phyloP scores from a whole-genome alignment of 1,140 invertebrate genomes.

The Tribolium castaneum region DNA sequence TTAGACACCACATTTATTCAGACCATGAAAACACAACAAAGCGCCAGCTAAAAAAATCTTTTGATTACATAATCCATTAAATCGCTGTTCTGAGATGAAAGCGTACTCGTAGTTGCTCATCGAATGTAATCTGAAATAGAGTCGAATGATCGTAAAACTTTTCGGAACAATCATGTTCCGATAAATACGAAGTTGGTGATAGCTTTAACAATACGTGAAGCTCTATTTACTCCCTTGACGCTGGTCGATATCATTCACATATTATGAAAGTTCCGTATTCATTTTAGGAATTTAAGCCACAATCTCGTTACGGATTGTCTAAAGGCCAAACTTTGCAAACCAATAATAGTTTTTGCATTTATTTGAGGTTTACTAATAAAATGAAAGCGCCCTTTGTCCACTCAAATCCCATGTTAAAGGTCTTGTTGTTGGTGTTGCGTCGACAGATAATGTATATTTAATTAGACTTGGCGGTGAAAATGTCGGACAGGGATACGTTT shows the following conservation, averaged over 20 bases:
- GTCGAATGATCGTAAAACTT: neutral
- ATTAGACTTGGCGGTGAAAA: conserved; percentile 25
- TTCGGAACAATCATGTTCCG: neutral
- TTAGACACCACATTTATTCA: neutral
- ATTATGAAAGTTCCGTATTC: conserved; percentile 11
- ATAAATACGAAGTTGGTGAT: neutral
- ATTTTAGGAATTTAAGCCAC: conserved; percentile 11
- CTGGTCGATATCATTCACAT: conserved; percentile 16
- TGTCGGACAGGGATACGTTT: conserved; percentile 30
- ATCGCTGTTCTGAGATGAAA: no score
- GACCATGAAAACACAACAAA: no score
- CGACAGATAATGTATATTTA: conserved; percentile 33
- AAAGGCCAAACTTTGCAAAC: conserved; percentile 6
- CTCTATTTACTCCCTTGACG: neutral
- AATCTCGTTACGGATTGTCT: neutral
- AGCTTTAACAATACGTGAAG: neutral
- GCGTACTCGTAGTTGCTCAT: neutral
- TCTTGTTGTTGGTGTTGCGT: conserved; percentile 10
- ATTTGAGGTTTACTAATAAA: conserved; percentile 20
- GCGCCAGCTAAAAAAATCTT: no score
- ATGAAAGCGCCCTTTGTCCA: neutral
- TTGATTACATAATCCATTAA: no score
- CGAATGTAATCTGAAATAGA: neutral
- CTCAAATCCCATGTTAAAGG: conserved; percentile 23
- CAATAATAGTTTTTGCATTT: conserved; percentile 33